phyloP scores from a whole-genome alignment of 2,797 vertebrate species.

The Anisognathus igniventris region DNA sequence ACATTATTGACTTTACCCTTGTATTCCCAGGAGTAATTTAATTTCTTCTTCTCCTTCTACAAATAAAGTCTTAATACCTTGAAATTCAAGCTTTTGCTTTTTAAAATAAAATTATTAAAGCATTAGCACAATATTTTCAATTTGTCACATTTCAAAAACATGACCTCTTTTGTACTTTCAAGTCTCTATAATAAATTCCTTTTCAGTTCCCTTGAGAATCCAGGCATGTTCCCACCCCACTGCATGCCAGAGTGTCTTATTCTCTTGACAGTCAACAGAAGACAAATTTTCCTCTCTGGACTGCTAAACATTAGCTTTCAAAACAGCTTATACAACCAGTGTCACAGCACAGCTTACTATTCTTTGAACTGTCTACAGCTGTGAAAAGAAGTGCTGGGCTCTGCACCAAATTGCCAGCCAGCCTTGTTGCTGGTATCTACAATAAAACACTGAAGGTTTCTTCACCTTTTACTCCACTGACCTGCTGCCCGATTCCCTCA shows the following conservation, averaged over 20 bases:
- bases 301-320: not conserved
- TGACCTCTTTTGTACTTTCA: not conserved
- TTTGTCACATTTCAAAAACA: not conserved
- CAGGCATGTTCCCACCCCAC: not conserved
- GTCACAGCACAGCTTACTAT: not conserved
- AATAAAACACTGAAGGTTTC: not conserved
- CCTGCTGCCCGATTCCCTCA: not conserved
- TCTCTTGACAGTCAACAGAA: not conserved
- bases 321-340: not conserved
- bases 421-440: not conserved
- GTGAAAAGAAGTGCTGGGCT: conserved; percentile 3
- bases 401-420: not conserved
- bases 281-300: not conserved
- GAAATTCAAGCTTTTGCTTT: not conserved
- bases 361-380: not conserved
- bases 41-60: not conserved
- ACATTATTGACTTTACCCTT: not conserved
- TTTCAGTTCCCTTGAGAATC: not conserved
- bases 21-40: not conserved
- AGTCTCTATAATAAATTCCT: not conserved
- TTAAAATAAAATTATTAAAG: not conserved
- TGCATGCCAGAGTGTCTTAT: not conserved
- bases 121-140: not conserved
- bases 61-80: not conserved
- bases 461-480: not conserved